Percentiles rank a stretch among this genome's conserved stretches.
Conservation (phyloP, 2,113 vertebrate genomes). For the Tachuris rubrigastra region DNA sequence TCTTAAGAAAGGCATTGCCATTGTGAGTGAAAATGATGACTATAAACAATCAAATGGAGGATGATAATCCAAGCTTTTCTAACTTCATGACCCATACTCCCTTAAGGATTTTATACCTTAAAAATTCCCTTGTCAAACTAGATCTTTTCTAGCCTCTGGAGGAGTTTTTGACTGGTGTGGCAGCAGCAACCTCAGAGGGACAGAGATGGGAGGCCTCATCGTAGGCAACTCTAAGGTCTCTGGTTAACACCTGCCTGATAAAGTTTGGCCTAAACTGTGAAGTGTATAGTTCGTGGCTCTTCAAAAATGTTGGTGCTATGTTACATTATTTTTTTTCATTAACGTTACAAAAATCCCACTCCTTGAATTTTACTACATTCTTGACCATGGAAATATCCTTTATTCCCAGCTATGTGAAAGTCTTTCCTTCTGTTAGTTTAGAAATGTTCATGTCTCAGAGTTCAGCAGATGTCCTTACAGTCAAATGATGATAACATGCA, state of each 20-base stretch:
- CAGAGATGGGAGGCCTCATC: not conserved
- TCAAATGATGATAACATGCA: not conserved
- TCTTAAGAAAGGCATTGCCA: not conserved
- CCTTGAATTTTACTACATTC: not conserved
- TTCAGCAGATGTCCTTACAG: not conserved
- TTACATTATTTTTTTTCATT: not conserved
- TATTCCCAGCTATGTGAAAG: not conserved
- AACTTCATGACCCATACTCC: not conserved
- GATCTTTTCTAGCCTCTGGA: not conserved
- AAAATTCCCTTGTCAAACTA: not conserved
- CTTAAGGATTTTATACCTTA: not conserved
- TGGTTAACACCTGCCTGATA: not conserved
- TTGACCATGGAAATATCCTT: not conserved
- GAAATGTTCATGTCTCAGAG: not conserved
- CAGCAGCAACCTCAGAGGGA: not conserved
- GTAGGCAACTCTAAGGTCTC: not conserved
- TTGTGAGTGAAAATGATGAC: not conserved
- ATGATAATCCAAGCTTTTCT: not conserved
- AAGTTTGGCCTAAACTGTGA: not conserved
- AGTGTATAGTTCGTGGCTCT: not conserved
- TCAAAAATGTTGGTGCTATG: not conserved
- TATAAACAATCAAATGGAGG: not conserved
- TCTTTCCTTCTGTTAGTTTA: not conserved
- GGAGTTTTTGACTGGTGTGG: not conserved
- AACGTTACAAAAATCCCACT: not conserved